Conservation (phyloP, 1,140 invertebrate genomes). For the Elymnias hypermnestra region DNA sequence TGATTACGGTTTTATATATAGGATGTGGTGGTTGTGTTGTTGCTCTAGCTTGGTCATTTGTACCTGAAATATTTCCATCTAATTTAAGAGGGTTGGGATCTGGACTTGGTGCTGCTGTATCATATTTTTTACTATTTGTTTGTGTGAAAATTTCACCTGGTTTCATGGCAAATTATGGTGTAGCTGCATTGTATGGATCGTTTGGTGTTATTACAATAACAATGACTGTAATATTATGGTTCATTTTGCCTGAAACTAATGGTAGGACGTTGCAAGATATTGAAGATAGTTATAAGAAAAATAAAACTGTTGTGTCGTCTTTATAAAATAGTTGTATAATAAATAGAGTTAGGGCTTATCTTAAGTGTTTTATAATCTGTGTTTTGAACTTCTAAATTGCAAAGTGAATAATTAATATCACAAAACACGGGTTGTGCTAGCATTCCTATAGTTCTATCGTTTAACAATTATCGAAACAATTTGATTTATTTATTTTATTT, state of each 20-base stretch:
- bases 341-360: too few relatives aligned
- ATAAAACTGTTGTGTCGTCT: constrained; percentile 15
- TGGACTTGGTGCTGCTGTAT: constrained; percentile 29
- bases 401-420: too few relatives aligned
- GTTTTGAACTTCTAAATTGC: too few relatives aligned
- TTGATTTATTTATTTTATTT: too few relatives aligned
- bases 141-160: constrained; percentile 38
- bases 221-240: constrained; percentile 69
- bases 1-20: constrained; percentile 34
- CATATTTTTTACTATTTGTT: constrained; percentile 31
- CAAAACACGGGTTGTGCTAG: too few relatives aligned
- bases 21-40: constrained; percentile 30
- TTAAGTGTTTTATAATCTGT: too few relatives aligned
- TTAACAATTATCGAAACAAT: too few relatives aligned
- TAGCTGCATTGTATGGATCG: constrained; percentile 23
- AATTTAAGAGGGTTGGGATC: constrained; percentile 48
- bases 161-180: constrained; percentile 26
- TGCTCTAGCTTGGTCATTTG: constrained; percentile 39
- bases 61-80: constrained; percentile 51
- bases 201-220: constrained; percentile 35
- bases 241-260: constrained; percentile 79
- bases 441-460: too few relatives aligned
- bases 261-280: constrained; percentile 78
- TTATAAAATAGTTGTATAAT: constrained; percentile 19
- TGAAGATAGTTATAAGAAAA: constrained; percentile 35